Percentiles rank a stretch among this genome's conserved stretches.
These are phyloP conservation scores for Cacajao melanocephalus DNA, from an alignment of 2,797 vertebrate species.

Conservation along the genomic window DNA sequence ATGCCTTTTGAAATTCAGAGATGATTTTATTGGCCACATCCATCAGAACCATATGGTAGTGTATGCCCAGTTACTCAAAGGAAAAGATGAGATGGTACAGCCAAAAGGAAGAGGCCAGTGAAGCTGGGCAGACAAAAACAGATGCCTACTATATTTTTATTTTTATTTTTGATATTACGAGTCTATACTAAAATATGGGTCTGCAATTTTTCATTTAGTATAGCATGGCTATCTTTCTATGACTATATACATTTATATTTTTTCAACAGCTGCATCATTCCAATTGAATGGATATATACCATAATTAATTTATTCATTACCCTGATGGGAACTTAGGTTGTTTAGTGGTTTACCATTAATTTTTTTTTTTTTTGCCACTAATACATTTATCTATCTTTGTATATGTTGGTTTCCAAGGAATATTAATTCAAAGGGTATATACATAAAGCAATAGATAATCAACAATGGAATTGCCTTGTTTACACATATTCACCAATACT, in stretches of 20 bases:
- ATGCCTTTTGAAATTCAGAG: neutral
- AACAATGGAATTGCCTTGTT: neutral
- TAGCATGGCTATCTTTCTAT: neutral
- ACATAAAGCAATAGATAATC: neutral
- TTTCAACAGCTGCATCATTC: neutral
- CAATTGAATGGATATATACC: neutral
- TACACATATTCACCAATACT: neutral
- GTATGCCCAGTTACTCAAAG: neutral
- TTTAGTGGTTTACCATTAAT: neutral
- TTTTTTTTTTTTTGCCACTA: neutral
- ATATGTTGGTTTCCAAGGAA: conserved; percentile 9
- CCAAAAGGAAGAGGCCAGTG: neutral
- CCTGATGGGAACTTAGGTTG: neutral
- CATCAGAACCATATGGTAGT: neutral
- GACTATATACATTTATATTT: neutral
- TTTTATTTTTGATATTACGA: neutral
- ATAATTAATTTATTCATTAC: neutral
- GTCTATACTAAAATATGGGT: neutral
- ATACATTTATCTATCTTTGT: neutral
- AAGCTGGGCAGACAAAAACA: neutral
- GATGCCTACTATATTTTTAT: neutral
- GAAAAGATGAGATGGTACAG: neutral
- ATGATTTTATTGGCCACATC: neutral
- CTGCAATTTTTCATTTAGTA: neutral
- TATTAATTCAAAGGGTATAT: neutral